Conservation (phyloP, 2,888 invertebrate genomes). For the Malachius bipustulatus region DNA sequence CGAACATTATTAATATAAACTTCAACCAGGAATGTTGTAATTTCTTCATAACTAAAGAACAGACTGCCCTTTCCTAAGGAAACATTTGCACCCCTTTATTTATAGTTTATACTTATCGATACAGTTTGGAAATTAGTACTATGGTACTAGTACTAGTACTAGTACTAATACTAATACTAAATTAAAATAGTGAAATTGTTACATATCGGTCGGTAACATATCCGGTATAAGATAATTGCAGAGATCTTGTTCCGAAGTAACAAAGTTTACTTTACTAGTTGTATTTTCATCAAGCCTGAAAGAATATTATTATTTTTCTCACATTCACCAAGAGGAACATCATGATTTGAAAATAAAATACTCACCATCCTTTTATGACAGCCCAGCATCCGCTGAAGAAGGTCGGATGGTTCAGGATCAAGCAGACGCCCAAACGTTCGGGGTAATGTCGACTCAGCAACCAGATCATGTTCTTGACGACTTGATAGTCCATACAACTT, state of each 20-base stretch:
- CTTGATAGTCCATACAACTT: constrained; percentile 70
- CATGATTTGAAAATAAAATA: too few species aligned
- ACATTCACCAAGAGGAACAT: neutral
- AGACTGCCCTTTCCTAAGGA: too few species aligned
- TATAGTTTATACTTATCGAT: too few species aligned
- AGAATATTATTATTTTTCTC: constrained; percentile 17
- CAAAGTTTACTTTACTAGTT: constrained; percentile 62
- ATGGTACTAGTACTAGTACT: too few species aligned
- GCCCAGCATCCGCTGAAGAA: constrained; percentile 70
- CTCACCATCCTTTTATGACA: constrained; percentile 61
- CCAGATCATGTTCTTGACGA: constrained; percentile 70
- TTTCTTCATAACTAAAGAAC: too few species aligned
- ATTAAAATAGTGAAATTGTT: constrained; percentile 25
- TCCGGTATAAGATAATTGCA: constrained; percentile 68
- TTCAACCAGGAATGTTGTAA: too few species aligned
- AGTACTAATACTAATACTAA: too few species aligned
- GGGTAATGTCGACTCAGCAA: constrained; percentile 65
- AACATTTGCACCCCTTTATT: too few species aligned
- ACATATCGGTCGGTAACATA: constrained; percentile 59
- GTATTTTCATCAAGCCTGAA: constrained; percentile 66
- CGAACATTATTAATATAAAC: too few species aligned
- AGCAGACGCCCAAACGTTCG: constrained; percentile 63
- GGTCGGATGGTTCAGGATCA: constrained; percentile 61
- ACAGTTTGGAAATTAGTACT: too few species aligned
- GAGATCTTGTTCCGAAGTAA: constrained; percentile 55